phyloP scores from a whole-genome alignment of 2,797 vertebrate genomes.

The Sebastes alutus region DNA sequence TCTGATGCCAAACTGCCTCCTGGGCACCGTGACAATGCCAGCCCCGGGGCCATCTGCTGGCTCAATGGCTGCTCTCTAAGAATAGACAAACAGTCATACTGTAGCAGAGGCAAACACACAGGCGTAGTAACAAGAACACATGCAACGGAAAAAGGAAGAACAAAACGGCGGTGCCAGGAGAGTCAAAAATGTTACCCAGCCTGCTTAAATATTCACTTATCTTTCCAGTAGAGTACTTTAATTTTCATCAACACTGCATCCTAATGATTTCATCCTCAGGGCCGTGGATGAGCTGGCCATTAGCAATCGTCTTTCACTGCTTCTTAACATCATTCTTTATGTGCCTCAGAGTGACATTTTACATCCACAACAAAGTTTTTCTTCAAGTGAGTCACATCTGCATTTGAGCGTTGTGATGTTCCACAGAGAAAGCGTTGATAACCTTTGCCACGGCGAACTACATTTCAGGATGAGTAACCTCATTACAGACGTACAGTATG shows the following conservation, averaged over 20 bases:
- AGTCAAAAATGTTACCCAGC: neutral
- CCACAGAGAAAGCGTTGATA: slow-evolving; percentile 16
- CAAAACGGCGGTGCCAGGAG: neutral
- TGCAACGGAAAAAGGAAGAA: neutral
- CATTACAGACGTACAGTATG: slow-evolving; percentile 16
- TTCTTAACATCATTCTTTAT: neutral
- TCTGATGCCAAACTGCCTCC: slow-evolving; percentile 39
- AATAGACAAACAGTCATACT: slow-evolving; percentile 29
- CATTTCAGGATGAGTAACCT: slow-evolving; percentile 40
- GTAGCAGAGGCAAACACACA: neutral
- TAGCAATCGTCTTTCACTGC: neutral
- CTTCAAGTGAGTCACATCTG: slow-evolving; percentile 29
- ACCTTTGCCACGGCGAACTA: neutral
- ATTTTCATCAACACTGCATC: neutral
- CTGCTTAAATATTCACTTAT: slow-evolving; percentile 15
- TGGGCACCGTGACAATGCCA: slow-evolving; percentile 21
- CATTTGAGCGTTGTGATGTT: neutral
- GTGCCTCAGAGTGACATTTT: slow-evolving; percentile 10
- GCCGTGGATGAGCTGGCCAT: neutral
- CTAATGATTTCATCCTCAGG: neutral
- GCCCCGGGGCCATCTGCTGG: slow-evolving; percentile 39
- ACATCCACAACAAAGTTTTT: slow-evolving; percentile 1
- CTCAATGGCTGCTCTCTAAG: slow-evolving; percentile 19
- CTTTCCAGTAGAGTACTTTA: slow-evolving; percentile 1
- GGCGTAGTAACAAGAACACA: slow-evolving; percentile 6